A percentile compares a stretch with the other conserved stretches of the same genome.
These are phyloP conservation scores for Zapornia atra DNA, from an alignment of 2,113 vertebrate genomes.

Conservation along the genomic window DNA sequence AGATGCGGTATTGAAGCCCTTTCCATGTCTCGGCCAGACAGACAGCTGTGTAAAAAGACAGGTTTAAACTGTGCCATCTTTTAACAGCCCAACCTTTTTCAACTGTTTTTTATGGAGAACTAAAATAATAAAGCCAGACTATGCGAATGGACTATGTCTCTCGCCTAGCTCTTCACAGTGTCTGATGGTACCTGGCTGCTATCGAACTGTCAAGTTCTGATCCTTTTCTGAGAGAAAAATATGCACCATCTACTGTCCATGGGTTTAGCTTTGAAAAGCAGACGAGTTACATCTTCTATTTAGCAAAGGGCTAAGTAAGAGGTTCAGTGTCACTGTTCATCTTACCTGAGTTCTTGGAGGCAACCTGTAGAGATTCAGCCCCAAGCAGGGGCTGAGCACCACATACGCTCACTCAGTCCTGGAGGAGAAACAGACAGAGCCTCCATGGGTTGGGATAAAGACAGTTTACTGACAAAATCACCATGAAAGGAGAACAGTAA, in stretches of 20 bases:
- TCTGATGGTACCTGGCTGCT: background rate
- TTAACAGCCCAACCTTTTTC: background rate
- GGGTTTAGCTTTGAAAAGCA: background rate
- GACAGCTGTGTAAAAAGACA: background rate
- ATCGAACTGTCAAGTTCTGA: background rate
- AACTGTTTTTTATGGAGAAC: background rate
- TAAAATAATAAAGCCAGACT: background rate
- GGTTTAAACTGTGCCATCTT: background rate
- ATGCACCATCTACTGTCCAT: background rate
- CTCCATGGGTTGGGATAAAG: too few species aligned
- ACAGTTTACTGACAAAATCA: too few species aligned
- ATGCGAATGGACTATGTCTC: background rate
- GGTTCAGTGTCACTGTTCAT: background rate
- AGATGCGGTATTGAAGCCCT: background rate
- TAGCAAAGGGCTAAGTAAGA: background rate
- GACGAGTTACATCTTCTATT: background rate
- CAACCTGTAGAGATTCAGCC: background rate
- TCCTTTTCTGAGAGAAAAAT: background rate
- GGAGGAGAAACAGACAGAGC: too few species aligned
- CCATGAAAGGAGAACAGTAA: too few species aligned
- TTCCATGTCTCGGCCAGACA: background rate
- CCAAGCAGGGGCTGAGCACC: too few species aligned
- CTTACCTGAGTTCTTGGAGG: background rate
- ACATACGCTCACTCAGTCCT: too few species aligned
- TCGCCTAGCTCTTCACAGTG: background rate